Evolutionary conservation across 1,140 invertebrate genomes (phyloP).

Genomic region (Pissodes strobi): DNA sequence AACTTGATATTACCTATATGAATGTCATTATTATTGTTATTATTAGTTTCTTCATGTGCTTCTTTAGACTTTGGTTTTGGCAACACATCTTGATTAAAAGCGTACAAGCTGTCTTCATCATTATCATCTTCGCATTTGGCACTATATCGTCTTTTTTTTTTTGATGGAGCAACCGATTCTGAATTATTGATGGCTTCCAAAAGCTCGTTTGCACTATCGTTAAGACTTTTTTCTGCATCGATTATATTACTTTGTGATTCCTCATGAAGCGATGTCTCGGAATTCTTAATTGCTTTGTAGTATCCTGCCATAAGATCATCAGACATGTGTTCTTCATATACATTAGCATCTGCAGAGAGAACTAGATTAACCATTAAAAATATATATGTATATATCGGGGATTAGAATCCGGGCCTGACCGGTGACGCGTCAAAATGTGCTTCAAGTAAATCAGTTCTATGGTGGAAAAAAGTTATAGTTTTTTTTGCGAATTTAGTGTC

Average conservation of each 20-base stretch:
- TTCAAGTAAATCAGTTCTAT: too few relatives aligned
- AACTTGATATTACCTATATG: not conserved
- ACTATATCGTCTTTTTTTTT: not conserved
- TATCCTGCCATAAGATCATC: conserved; percentile 12
- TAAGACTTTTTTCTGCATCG: conserved; percentile 10
- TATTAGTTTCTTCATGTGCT: not conserved
- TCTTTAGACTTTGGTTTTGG: not conserved
- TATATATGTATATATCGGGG: too few relatives aligned
- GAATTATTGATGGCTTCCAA: conserved; percentile 31
- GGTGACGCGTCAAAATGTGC: too few relatives aligned
- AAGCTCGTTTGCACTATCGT: conserved; percentile 31
- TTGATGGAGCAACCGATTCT: conserved; percentile 18
- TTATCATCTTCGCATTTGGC: not conserved
- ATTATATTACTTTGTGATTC: not conserved
- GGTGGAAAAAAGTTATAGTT: too few relatives aligned
- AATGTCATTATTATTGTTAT: conserved; percentile 12
- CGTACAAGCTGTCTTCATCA: not conserved
- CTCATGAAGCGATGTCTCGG: not conserved
- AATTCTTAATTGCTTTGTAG: conserved; percentile 24
- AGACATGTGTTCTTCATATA: conserved; percentile 16
- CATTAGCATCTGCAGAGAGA: conserved; percentile 29
- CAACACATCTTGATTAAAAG: not conserved
- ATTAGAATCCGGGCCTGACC: too few relatives aligned
- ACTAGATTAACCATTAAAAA: too few relatives aligned
- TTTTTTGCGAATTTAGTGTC: too few relatives aligned